Percentiles rank a stretch among this genome's conserved stretches.
phyloP scores from a whole-genome alignment of 2,113 vertebrate species.

The Tapirus terrestris region DNA sequence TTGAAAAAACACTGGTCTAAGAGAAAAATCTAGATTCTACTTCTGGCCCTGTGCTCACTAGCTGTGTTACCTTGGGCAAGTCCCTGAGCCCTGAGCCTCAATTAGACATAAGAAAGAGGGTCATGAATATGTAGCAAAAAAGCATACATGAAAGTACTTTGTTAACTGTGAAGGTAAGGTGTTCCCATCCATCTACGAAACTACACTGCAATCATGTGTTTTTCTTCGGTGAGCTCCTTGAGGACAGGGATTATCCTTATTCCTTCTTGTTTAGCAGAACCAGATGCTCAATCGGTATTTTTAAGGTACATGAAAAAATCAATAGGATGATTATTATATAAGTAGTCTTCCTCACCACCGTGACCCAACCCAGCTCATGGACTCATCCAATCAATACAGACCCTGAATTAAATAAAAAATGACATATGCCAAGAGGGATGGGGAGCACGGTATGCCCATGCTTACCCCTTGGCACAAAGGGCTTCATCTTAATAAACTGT shows the following conservation, averaged over 20 bases:
- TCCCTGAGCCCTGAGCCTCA: background rate
- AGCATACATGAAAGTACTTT: fast-evolving
- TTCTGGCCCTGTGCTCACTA: background rate
- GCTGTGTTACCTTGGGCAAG: too few species aligned
- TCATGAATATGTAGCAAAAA: fast-evolving
- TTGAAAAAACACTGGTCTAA: background rate
- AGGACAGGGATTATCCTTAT: background rate
- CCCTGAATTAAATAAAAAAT: background rate
- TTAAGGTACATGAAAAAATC: background rate
- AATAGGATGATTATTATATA: background rate
- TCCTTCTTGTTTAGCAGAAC: background rate
- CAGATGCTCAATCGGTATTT: background rate
- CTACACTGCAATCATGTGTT: background rate
- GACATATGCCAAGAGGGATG: background rate
- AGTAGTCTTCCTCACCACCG: background rate
- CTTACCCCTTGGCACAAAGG: background rate
- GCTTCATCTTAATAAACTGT: background rate
- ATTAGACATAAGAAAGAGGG: background rate
- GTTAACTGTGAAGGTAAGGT: background rate
- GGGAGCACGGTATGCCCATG: background rate
- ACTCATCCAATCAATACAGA: background rate
- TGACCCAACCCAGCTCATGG: background rate
- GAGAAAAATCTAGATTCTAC: background rate
- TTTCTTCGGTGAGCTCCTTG: background rate
- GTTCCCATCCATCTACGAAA: background rate